Conservation (phyloP, 2,888 invertebrate genomes). For the Phytoseiulus persimilis region DNA sequence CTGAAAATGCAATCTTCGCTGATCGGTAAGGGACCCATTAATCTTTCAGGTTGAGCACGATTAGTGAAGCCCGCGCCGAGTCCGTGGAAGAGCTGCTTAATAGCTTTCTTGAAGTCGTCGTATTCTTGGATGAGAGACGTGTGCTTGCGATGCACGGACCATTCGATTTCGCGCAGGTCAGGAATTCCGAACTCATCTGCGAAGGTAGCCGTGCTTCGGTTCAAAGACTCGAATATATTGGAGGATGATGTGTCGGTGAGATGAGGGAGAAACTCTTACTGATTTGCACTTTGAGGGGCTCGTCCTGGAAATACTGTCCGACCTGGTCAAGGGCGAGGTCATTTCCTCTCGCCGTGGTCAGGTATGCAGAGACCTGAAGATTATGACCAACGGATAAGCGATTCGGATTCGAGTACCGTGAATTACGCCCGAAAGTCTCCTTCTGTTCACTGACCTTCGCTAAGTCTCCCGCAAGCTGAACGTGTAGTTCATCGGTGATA, state of each 20-base stretch:
- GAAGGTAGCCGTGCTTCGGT: background rate
- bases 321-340: conserved; percentile 14
- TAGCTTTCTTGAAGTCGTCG: conserved; percentile 6
- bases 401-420: conserved; percentile 38
- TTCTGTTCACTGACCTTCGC: conserved; percentile 57
- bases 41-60: background rate
- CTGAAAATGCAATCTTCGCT: background rate
- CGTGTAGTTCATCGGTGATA: conserved; percentile 55
- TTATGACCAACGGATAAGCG: background rate
- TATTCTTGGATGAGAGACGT: conserved; percentile 23
- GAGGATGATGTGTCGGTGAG: background rate
- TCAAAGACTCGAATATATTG: no score
- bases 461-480: background rate
- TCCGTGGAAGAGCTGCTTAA: conserved; percentile 6
- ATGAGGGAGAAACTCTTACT: background rate
- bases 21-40: background rate
- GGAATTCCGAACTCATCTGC: conserved; percentile 33
- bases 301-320: conserved; percentile 19
- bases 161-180: background rate
- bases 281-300: conserved; percentile 20
- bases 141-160: conserved; percentile 14
- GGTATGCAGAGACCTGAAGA: conserved; percentile 12
- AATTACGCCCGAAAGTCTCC: conserved; percentile 63
- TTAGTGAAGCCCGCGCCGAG: background rate
- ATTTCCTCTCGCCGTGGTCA: background rate